A percentile compares a stretch with the other conserved stretches of the same genome.
Evolutionary conservation across 1,140 invertebrate genomes (phyloP).

Genomic region (Arctopsyche grandis): DNA sequence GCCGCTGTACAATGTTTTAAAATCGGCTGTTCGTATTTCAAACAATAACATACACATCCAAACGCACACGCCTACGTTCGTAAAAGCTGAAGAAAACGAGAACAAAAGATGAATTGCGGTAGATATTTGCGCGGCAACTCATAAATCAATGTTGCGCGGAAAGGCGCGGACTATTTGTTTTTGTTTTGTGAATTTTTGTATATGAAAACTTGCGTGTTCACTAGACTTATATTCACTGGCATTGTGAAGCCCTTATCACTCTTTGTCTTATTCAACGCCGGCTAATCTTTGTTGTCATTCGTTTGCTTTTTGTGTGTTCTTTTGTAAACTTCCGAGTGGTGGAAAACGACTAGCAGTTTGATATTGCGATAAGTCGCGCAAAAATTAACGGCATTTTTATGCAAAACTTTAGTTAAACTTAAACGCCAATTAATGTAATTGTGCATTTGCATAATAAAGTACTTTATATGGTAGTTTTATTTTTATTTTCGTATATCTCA

Average conservation of each 20-base stretch:
- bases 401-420: too few relatives aligned
- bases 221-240: constrained; percentile 25
- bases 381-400: too few relatives aligned
- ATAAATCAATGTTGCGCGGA: constrained; percentile 10
- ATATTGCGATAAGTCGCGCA: too few relatives aligned
- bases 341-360: too few relatives aligned
- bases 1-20: too few relatives aligned
- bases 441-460: too few relatives aligned
- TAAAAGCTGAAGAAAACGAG: not conserved
- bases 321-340: not conserved
- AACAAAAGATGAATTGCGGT: constrained; percentile 10
- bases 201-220: constrained; percentile 19
- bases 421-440: too few relatives aligned
- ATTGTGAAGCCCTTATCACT: constrained; percentile 23
- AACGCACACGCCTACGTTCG: too few relatives aligned
- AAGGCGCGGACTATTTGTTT: constrained; percentile 12
- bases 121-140: not conserved
- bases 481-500: too few relatives aligned
- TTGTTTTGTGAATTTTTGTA: not conserved
- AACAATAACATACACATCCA: too few relatives aligned
- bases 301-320: not conserved
- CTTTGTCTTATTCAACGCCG: constrained; percentile 29
- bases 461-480: too few relatives aligned
- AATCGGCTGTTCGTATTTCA: too few relatives aligned
- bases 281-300: constrained; percentile 18